A percentile compares a stretch with the other conserved stretches of the same genome.
phyloP scores from a whole-genome alignment of 2,797 vertebrate genomes.

The Oceanodroma leucorhoa region DNA sequence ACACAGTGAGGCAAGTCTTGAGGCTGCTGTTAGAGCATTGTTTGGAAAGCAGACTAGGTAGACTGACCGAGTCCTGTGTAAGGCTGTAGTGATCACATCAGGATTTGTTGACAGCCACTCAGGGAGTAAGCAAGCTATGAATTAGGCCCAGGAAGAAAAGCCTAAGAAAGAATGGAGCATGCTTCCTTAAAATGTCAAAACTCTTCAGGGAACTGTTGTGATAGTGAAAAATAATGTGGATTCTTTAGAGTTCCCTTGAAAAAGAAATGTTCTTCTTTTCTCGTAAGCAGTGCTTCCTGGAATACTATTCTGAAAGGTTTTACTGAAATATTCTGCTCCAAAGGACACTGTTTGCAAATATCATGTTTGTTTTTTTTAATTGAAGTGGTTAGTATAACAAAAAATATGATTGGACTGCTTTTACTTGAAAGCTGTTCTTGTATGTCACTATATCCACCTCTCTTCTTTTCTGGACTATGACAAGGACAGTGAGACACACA shows the following conservation, averaged over 20 bases:
- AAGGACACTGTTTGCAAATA: background rate
- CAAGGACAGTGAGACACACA: background rate
- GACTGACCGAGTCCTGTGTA: background rate
- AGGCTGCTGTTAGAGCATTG: background rate
- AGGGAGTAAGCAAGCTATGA: background rate
- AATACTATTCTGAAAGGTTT: background rate
- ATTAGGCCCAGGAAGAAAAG: background rate
- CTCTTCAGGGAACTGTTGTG: background rate
- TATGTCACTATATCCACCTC: background rate
- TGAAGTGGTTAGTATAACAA: background rate
- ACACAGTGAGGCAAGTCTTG: background rate
- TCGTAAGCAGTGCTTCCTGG: background rate
- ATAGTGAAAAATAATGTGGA: background rate
- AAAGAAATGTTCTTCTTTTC: background rate
- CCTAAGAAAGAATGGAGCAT: background rate
- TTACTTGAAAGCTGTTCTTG: background rate
- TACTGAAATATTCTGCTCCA: background rate
- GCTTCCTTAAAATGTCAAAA: background rate
- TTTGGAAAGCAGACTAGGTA: background rate
- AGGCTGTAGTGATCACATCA: background rate
- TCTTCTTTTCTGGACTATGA: background rate
- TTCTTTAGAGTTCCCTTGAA: background rate
- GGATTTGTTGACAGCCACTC: background rate
- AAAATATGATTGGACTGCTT: background rate
- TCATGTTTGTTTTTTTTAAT: background rate